Percentiles rank a stretch among this genome's conserved stretches.
These are phyloP conservation scores for Sebastes umbrosus DNA, from an alignment of 2,797 vertebrate species.

Conservation along the genomic window DNA sequence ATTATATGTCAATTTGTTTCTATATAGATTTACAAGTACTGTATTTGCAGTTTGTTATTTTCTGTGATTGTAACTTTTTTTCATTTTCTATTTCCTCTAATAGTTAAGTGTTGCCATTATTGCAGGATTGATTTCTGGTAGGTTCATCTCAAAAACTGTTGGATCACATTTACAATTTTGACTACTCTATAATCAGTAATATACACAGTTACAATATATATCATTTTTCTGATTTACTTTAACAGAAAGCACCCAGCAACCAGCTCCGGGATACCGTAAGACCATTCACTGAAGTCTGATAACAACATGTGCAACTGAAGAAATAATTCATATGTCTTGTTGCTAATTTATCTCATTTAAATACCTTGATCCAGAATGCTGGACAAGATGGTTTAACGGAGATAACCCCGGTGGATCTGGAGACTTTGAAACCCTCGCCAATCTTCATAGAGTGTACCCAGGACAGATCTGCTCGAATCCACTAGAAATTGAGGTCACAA, in stretches of 20 bases:
- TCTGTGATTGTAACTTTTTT: background rate
- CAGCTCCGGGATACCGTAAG: background rate
- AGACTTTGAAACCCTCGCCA: background rate
- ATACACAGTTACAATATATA: background rate
- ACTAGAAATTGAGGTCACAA: background rate
- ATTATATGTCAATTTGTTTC: background rate
- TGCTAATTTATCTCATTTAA: background rate
- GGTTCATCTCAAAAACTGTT: background rate
- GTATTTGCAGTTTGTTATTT: background rate
- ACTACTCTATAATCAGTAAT: background rate
- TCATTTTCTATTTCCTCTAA: background rate
- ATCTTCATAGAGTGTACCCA: background rate
- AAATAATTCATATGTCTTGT: background rate
- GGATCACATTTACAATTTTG: background rate
- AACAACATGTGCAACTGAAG: background rate
- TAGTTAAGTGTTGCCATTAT: slow-evolving; percentile 29
- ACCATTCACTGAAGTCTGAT: background rate
- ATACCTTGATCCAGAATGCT: background rate
- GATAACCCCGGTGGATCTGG: background rate
- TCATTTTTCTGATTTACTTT: background rate
- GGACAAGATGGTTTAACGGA: background rate
- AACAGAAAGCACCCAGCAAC: background rate
- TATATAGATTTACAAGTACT: background rate
- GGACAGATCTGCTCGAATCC: background rate
- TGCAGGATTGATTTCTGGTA: slow-evolving; percentile 38